Evolutionary conservation across 2,888 invertebrate genomes (phyloP), one percentile per base, ranked within the genome.

Genomic region (Esperia sulphurella): DNA sequence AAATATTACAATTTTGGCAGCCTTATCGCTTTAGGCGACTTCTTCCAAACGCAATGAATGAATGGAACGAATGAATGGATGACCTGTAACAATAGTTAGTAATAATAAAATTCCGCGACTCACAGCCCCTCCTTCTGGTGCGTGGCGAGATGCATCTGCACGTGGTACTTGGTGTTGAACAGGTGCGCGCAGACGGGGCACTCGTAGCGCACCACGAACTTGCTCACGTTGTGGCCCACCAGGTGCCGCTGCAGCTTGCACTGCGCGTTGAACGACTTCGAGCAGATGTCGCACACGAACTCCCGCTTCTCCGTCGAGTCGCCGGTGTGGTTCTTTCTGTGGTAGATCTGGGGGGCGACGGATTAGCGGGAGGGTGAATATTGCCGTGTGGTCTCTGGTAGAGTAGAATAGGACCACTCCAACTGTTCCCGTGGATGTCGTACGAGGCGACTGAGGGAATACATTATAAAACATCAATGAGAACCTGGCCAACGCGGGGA

Each of bases 101-200:
- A 30, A 30, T 30, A 5, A 30, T 30, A 7, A 5, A 41, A 5
- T 7, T 30, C 30, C 13, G 14, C 8, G 10, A 75, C 75, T 74
- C 51, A 75, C 75, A 75, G 51, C 0, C 82, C 83, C 52, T 84
- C 83, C 68, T 79, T 77, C 65, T 80, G 83, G 51, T 88, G 88
- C 8, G 87, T 83, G 8, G 67, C 56, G 3, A 87, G 71, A 39
- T 87, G 88, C 83, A 84, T 82, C 52, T 79, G 75, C 40, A 83
- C 63, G 51, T 87, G 88, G 55, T 86, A 88, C 33, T 76, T 72
- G 5, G 88, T 88, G 66, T 87, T 74, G 67, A 88, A 88, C 79
- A 87, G 81, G 57, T 88, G 87, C 31, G 88, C 88, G 50, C 88
- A 88, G 3, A 88, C 88, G 0, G 88, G 88, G 8, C 88, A 88